Evolutionary conservation across 1,140 invertebrate genomes (phyloP), one percentile per base, ranked within the genome.

Genomic region (Drosophila triauraria): DNA sequence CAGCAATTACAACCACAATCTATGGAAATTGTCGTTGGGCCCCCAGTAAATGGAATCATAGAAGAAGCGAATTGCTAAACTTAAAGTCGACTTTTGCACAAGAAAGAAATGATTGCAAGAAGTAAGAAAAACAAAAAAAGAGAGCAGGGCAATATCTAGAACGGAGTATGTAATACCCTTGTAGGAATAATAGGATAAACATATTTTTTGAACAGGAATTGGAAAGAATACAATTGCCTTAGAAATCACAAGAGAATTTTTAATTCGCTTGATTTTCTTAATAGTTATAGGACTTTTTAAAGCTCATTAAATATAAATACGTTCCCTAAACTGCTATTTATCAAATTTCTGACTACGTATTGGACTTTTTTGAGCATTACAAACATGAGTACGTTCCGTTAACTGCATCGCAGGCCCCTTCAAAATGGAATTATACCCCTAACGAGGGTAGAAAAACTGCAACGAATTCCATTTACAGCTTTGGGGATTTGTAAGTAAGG

Each of bases 1-100:
- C 57, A 76, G 75, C 74, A 78, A 77, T 78, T 78, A 78, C 67
- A 72, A 50, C 51, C 69, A 47, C 69, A 72, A 58, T 71, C 69
- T 50, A 72, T 72, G 67, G 38, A 72, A 72, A 72, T 71, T 60
- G 53, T 60, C 46, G 53, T 54, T 0, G 13, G 10, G 38, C 13
- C 38, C 38, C n/a, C 30, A 43, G 67, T 57, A 51, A 72, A 72
- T 72, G 68, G 44, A 72, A 50, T 71, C 69, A 72, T 70, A 50
- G 56, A 40, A 44, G 43, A 46, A 27, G 40, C 7, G 25, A 50
- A 48, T 68, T 40, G 61, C 25, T 67, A 12, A 68, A 67, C 53
- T 58, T 46, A 50, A 59, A 58, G 53, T 42, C 64, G 47, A 48
- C 35, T 71, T 67, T 48, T 32, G 25, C 38, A 35, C 53, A 43